Evolutionary conservation across 2,888 invertebrate species (phyloP).

Genomic region (Euzophera pinguis): DNA sequence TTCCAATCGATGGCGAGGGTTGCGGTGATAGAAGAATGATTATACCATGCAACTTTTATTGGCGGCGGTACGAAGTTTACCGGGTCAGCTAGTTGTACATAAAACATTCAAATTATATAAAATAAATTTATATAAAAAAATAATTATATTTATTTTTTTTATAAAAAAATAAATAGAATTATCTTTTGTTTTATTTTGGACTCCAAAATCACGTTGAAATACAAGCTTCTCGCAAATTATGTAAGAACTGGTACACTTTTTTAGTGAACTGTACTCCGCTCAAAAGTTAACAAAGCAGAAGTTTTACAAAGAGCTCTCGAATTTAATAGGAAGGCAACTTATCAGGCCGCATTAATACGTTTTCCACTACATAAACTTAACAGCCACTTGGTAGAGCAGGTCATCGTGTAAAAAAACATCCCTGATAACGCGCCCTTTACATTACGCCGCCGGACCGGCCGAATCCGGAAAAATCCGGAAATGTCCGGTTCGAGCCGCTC

Average conservation of each 20-base stretch:
- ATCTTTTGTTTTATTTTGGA: too few species aligned
- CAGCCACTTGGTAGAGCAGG: constrained; percentile 28
- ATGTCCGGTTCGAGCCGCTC: constrained; percentile 44
- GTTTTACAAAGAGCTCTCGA: constrained; percentile 4
- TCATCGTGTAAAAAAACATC: constrained; percentile 30
- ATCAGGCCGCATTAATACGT: constrained; percentile 26
- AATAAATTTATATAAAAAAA: too few species aligned
- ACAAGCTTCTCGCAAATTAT: too few species aligned
- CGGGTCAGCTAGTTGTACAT: too few species aligned
- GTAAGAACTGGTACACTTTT: background rate
- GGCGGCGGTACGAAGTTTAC: too few species aligned
- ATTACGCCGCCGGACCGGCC: constrained; percentile 33
- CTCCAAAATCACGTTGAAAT: too few species aligned
- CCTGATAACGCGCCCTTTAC: constrained; percentile 33
- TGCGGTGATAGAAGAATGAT: too few species aligned
- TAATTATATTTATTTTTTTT: too few species aligned
- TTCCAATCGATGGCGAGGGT: too few species aligned
- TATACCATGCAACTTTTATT: too few species aligned
- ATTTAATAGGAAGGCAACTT: constrained; percentile 18
- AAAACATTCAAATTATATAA: too few species aligned
- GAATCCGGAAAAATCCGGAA: constrained; percentile 58
- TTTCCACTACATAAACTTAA: constrained; percentile 51
- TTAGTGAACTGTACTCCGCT: background rate
- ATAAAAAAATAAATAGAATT: too few species aligned
- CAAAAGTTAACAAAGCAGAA: constrained; percentile 2